Conservation (phyloP, 2,113 vertebrate genomes). For the Marcusenius ussheri region DNA sequence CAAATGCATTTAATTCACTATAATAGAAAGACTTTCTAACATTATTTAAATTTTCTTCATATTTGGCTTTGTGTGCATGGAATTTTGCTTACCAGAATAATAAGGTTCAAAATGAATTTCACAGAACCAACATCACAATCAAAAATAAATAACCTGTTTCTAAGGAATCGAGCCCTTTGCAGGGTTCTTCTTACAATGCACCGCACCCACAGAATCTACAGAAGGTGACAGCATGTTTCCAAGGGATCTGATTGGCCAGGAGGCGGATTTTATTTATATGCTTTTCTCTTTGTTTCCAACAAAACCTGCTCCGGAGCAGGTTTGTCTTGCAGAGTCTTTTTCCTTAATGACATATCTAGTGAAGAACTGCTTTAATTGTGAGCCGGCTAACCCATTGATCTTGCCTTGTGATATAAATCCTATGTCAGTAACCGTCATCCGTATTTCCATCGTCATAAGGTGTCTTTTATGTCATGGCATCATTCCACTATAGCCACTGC, state of each 20-base stretch:
- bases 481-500: neutral
- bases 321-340: neutral
- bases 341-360: neutral
- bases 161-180: neutral
- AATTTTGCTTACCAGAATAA: neutral
- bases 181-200: neutral
- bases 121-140: neutral
- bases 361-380: neutral
- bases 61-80: neutral
- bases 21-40: neutral
- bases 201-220: neutral
- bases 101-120: neutral
- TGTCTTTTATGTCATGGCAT: neutral
- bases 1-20: neutral
- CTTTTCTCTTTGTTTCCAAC: neutral
- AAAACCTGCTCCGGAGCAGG: neutral
- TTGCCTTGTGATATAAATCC: neutral
- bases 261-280: neutral
- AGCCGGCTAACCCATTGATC: neutral
- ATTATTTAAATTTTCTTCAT: neutral
- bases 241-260: neutral
- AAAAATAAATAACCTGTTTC: neutral
- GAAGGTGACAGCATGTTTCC: neutral
- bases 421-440: neutral
- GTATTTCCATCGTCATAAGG: neutral